Conservation (phyloP, 2,797 vertebrate species). For the Peromyscus nudipes region DNA sequence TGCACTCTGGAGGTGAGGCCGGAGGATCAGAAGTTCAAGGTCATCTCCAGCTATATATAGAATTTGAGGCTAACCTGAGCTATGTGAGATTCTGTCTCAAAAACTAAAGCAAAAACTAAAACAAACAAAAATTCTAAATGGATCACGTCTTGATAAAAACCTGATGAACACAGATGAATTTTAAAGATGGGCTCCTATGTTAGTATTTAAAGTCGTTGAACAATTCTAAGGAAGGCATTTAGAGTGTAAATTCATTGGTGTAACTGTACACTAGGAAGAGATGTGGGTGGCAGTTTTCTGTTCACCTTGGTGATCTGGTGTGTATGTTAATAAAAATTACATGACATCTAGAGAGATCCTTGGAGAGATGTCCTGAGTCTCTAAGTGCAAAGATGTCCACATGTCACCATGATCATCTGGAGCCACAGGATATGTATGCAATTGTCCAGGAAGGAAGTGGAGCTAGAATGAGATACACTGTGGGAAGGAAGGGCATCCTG, state of each 20-base stretch:
- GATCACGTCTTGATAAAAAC: background rate
- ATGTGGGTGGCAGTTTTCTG: background rate
- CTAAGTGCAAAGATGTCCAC: background rate
- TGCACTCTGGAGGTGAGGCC: background rate
- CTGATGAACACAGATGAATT: background rate
- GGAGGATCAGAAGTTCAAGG: background rate
- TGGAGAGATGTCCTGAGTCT: background rate
- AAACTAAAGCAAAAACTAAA: background rate
- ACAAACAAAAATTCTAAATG: background rate
- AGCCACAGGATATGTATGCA: constrained; percentile 69
- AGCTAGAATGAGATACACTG: background rate
- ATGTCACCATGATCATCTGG: background rate
- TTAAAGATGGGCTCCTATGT: background rate
- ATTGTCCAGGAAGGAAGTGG: constrained; percentile 36
- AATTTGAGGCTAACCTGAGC: background rate
- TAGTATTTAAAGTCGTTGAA: background rate
- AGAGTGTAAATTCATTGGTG: background rate
- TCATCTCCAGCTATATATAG: background rate
- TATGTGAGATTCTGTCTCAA: background rate
- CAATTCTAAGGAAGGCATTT: background rate
- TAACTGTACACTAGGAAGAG: background rate
- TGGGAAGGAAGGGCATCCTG: constrained; percentile 30
- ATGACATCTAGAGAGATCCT: background rate
- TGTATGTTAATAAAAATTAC: background rate
- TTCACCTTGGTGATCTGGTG: background rate